A percentile compares a stretch with the other conserved stretches of the same genome.
Conservation (phyloP, 2,888 invertebrate genomes). For the Cancer borealis region DNA sequence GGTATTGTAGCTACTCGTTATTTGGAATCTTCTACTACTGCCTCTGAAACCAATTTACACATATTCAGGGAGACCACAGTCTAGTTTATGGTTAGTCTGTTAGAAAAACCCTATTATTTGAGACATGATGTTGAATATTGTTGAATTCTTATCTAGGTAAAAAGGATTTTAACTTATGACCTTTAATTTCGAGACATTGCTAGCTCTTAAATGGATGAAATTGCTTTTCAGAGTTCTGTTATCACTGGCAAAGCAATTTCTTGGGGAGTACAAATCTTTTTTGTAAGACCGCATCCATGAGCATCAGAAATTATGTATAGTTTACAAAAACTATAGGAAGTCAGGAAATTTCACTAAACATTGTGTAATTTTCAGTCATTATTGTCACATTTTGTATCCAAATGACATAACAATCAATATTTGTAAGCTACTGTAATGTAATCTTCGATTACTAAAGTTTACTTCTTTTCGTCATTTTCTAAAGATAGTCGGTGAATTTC, state of each 20-base stretch:
- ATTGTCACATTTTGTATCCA: neutral
- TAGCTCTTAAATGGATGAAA: neutral
- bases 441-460: neutral
- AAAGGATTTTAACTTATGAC: neutral
- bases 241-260: neutral
- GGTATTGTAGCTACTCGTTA: constrained; percentile 67
- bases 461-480: neutral
- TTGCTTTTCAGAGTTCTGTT: neutral
- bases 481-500: neutral
- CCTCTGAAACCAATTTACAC: constrained; percentile 65
- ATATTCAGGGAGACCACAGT: constrained; percentile 74
- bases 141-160: neutral
- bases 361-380: neutral
- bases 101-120: neutral
- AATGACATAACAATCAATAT: neutral
- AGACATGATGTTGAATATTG: neutral
- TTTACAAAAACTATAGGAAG: neutral
- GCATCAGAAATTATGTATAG: neutral
- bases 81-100: constrained; percentile 45
- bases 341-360: neutral
- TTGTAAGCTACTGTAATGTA: neutral
- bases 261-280: neutral
- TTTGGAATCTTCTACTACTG: constrained; percentile 59
- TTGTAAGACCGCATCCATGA: neutral
- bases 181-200: neutral